A percentile compares a stretch with the other conserved stretches of the same genome.
phyloP scores from a whole-genome alignment of 1,140 invertebrate genomes.

The Drosophila grimshawi region DNA sequence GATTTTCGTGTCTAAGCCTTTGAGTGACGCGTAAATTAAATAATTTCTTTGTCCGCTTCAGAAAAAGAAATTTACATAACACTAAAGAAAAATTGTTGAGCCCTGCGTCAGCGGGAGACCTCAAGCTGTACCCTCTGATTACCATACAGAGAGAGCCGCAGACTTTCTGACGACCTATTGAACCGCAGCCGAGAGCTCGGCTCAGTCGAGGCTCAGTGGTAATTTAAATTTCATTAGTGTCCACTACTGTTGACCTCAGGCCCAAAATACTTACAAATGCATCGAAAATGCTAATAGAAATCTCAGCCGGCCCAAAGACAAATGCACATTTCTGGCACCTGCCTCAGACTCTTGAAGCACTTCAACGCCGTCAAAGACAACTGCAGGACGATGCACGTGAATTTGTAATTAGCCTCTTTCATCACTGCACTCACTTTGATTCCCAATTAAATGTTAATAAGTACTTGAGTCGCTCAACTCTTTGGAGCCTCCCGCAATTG shows the following conservation, averaged over 20 bases:
- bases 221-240: constrained; percentile 66
- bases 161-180: constrained; percentile 69
- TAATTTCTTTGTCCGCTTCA: constrained; percentile 70
- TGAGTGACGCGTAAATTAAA: constrained; percentile 71
- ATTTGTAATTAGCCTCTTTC: constrained; percentile 53
- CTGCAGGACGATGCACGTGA: constrained; percentile 40
- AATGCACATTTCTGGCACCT: constrained; percentile 41
- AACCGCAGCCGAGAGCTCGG: constrained; percentile 36
- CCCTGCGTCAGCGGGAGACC: constrained; percentile 55
- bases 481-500: constrained; percentile 33
- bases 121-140: constrained; percentile 37
- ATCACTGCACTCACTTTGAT: constrained; percentile 53
- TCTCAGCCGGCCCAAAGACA: background rate
- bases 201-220: constrained; percentile 30
- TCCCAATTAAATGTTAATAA: constrained; percentile 79
- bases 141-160: constrained; percentile 37
- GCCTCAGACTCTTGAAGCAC: constrained; percentile 58
- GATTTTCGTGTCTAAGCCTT: constrained; percentile 7
- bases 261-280: constrained; percentile 2
- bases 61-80: constrained; percentile 65
- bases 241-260: constrained; percentile 19
- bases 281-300: constrained; percentile 61
- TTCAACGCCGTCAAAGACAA: constrained; percentile 39
- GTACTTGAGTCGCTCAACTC: constrained; percentile 52
- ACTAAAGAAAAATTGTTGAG: constrained; percentile 52